A percentile compares a stretch with the other conserved stretches of the same genome.
phyloP scores from a whole-genome alignment of 1,140 invertebrate species.

The Trichonephila inaurata region DNA sequence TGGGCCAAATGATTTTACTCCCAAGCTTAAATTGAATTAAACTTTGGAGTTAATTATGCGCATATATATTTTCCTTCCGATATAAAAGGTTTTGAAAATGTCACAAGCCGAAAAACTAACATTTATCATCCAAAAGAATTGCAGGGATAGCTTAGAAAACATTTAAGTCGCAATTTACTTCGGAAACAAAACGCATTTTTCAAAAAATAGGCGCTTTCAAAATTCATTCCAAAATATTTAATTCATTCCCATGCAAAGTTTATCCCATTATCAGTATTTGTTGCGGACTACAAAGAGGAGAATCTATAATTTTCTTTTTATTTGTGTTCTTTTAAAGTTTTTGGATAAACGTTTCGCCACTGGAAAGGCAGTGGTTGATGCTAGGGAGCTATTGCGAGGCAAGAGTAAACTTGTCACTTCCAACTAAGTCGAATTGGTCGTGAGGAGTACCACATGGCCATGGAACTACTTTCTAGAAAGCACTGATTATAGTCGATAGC shows the following conservation, averaged over 20 bases:
- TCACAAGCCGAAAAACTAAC: background rate
- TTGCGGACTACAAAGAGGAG: background rate
- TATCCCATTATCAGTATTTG: constrained; percentile 37
- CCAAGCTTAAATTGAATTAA: constrained; percentile 14
- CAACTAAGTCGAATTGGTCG: constrained; percentile 67
- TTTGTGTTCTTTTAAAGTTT: background rate
- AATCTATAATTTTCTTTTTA: background rate
- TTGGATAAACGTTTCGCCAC: constrained; percentile 33
- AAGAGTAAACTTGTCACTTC: constrained; percentile 71
- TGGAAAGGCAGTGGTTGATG: background rate
- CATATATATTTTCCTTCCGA: background rate
- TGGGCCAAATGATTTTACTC: background rate
- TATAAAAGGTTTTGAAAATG: background rate
- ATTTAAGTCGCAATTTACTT: constrained; percentile 26
- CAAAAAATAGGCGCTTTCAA: constrained; percentile 7
- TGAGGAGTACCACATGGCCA: constrained; percentile 53
- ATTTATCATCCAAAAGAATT: background rate
- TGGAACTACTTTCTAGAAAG: constrained; percentile 46
- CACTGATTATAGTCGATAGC: constrained; percentile 62
- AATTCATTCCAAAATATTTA: constrained; percentile 41
- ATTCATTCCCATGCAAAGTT: constrained; percentile 27
- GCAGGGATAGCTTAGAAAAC: background rate
- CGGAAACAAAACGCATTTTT: constrained; percentile 21
- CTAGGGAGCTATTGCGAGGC: background rate
- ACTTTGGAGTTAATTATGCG: constrained; percentile 2